A percentile compares a stretch with the other conserved stretches of the same genome.
Evolutionary conservation across 2,888 invertebrate genomes (phyloP).

Genomic region (Calephelis perditalis): DNA sequence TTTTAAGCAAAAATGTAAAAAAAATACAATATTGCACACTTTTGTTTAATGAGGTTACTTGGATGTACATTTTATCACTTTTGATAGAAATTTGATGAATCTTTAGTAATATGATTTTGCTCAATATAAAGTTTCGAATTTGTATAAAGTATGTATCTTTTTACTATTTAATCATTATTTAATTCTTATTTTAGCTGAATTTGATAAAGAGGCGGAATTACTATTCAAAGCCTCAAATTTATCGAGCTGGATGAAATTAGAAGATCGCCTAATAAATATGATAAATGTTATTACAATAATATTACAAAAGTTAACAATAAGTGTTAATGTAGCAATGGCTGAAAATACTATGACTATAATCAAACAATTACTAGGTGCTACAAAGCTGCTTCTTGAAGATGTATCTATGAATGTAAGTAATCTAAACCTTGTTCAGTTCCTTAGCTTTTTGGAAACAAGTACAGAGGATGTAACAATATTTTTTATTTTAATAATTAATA

Average conservation of each 20-base stretch:
- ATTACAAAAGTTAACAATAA: slow-evolving; percentile 30
- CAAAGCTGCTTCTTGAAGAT: slow-evolving; percentile 12
- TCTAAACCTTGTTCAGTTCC: too few relatives aligned
- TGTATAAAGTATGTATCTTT: not conserved
- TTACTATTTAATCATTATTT: slow-evolving; percentile 5
- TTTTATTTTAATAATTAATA: not conserved
- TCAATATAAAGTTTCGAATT: slow-evolving; percentile 15
- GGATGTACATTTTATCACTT: slow-evolving; percentile 43
- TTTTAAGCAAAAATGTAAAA: slow-evolving; percentile 12
- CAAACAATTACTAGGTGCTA: slow-evolving; percentile 37
- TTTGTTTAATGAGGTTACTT: slow-evolving; percentile 47
- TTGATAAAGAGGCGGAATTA: slow-evolving; percentile 34
- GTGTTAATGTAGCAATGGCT: slow-evolving; percentile 31
- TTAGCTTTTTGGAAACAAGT: too few relatives aligned
- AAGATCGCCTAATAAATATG: slow-evolving; percentile 30
- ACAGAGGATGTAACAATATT: not conserved
- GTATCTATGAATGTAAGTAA: slow-evolving; percentile 4
- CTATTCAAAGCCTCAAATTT: slow-evolving; percentile 18
- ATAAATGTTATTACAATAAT: slow-evolving; percentile 38
- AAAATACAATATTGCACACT: slow-evolving; percentile 34
- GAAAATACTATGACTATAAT: slow-evolving; percentile 34
- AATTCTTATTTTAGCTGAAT: slow-evolving; percentile 30
- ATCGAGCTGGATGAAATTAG: not conserved
- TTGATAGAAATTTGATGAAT: slow-evolving; percentile 51
- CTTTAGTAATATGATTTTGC: slow-evolving; percentile 68